Conservation (phyloP, 2,113 vertebrate genomes). For the Edolisoma coerulescens region DNA sequence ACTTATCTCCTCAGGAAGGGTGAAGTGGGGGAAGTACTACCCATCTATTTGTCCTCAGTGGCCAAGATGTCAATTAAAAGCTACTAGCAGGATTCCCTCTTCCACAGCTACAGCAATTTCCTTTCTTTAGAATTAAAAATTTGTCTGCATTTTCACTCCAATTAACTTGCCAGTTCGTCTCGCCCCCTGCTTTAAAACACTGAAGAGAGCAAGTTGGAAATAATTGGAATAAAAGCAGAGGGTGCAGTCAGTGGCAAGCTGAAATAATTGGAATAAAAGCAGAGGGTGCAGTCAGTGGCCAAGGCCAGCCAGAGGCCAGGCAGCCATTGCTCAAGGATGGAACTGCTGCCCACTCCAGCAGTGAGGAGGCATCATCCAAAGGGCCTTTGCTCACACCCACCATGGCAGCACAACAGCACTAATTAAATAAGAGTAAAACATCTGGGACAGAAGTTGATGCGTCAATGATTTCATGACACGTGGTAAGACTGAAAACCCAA, state of each 20-base stretch:
- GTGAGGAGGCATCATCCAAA: not conserved
- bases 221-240: not conserved
- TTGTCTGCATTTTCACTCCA: not conserved
- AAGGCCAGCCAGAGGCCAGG: not conserved
- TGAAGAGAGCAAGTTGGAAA: not conserved
- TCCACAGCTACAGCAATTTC: not conserved
- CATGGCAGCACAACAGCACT: not conserved
- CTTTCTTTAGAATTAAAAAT: not conserved
- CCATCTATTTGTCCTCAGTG: not conserved
- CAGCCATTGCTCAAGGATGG: not conserved
- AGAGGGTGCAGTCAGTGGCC: not conserved
- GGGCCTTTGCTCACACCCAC: not conserved
- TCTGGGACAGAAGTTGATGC: not conserved
- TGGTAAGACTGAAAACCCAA: not conserved
- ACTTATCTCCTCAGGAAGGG: not conserved
- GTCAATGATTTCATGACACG: not conserved
- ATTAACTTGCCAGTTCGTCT: not conserved
- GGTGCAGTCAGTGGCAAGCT: not conserved
- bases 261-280: not conserved
- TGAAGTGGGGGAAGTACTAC: not conserved
- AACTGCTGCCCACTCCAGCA: not conserved
- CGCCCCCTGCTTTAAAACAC: not conserved
- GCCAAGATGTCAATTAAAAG: not conserved
- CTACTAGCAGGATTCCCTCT: not conserved
- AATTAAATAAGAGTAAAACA: not conserved